These are phyloP conservation scores for Oscheius sp. DNA, from an alignment of 2,888 invertebrate genomes.

Conservation along the genomic window DNA sequence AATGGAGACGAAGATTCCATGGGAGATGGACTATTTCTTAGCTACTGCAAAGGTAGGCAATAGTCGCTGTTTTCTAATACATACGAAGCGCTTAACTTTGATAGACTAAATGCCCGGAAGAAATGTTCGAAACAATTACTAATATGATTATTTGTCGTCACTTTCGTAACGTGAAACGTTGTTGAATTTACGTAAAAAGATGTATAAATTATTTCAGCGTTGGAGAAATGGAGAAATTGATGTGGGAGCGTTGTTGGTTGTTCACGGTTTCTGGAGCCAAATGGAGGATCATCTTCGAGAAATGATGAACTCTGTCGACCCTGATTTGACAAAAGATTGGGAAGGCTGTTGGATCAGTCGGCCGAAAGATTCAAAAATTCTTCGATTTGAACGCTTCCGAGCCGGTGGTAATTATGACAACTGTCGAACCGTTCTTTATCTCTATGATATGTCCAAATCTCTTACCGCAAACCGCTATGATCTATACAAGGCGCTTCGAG, in stretches of 20 bases:
- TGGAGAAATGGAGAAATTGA: constrained; percentile 11
- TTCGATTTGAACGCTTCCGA: constrained; percentile 20
- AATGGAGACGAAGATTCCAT: constrained; percentile 9
- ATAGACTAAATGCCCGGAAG: neutral
- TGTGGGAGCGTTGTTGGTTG: constrained; percentile 13
- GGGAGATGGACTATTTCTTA: constrained; percentile 14
- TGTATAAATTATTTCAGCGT: constrained; percentile 5
- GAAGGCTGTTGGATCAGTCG: constrained; percentile 11
- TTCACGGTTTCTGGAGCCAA: constrained; percentile 7
- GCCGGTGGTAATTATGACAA: constrained; percentile 21
- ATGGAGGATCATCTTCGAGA: constrained; percentile 12
- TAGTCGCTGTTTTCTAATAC: no score
- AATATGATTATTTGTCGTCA: neutral
- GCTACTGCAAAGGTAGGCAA: neutral
- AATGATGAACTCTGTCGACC: constrained; percentile 4
- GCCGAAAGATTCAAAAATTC: neutral
- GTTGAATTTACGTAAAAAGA: no score
- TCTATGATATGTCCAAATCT: neutral
- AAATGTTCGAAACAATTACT: no score
- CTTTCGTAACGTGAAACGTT: neutral
- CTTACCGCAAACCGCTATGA: constrained; percentile 10
- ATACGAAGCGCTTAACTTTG: neutral
- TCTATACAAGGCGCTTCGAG: neutral
- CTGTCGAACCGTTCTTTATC: constrained; percentile 7
- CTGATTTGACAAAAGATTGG: neutral